A percentile compares a stretch with the other conserved stretches of the same genome.
These are phyloP conservation scores for Coregonus sp. DNA, from an alignment of 2,797 vertebrate genomes.

Conservation along the genomic window DNA sequence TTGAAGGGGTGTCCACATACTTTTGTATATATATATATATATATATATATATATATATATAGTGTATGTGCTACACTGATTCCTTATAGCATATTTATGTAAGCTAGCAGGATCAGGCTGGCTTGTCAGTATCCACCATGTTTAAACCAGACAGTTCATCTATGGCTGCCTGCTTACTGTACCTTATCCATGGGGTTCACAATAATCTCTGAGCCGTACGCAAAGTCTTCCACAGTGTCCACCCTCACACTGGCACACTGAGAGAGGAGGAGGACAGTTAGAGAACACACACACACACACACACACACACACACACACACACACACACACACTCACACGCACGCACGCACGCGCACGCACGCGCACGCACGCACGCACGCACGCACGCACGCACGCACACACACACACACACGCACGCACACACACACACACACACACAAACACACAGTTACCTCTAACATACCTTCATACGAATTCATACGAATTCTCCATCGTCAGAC, in stretches of 20 bases:
- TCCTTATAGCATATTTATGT: not conserved
- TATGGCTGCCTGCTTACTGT: not conserved
- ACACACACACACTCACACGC: not conserved
- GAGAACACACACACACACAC: too few species aligned
- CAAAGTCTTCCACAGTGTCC: conserved; percentile 90
- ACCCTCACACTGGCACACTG: conserved; percentile 84
- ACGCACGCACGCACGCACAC: not conserved
- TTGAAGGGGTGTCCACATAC: too few species aligned
- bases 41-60: too few species aligned
- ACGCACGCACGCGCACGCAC: not conserved
- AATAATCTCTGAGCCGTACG: conserved; percentile 83
- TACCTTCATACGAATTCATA: too few species aligned
- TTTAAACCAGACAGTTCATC: too few species aligned
- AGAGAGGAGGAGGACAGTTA: not conserved
- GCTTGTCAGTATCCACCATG: not conserved
- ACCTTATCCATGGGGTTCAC: conserved; percentile 84
- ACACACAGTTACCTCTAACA: too few species aligned
- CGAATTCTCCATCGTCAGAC: too few species aligned
- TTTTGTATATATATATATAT: too few species aligned
- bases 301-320: not conserved
- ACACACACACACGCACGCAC: not conserved
- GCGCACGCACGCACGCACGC: not conserved
- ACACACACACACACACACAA: too few species aligned
- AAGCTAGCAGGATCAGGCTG: too few species aligned
- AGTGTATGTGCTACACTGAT: not conserved